Conservation (phyloP, 92 coral and sea anemone genomes). For the Micromussa lordhowensis region DNA sequence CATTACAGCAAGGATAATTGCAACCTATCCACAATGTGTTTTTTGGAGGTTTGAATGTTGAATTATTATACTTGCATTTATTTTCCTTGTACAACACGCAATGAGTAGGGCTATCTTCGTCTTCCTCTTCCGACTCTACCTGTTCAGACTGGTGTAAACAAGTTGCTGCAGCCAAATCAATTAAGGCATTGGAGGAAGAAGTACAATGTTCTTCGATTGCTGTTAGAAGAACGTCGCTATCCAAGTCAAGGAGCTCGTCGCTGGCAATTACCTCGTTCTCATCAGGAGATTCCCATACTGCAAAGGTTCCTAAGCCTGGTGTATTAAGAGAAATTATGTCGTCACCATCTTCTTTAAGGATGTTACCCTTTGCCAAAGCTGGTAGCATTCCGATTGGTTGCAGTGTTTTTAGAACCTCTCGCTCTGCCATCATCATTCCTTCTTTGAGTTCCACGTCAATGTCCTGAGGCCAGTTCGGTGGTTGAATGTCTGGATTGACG, state of each 20-base stretch:
- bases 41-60: constrained; percentile 48
- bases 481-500: not conserved
- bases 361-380: constrained; percentile 31
- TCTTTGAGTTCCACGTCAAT: constrained; percentile 29
- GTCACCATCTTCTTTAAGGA: constrained; percentile 21
- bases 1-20: constrained; percentile 44
- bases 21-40: constrained; percentile 51
- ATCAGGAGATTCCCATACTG: constrained; percentile 44
- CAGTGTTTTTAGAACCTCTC: constrained; percentile 53
- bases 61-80: constrained; percentile 44
- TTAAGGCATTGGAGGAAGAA: not conserved
- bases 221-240: constrained; percentile 33
- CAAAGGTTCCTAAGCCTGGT: constrained; percentile 50
- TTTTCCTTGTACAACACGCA: constrained; percentile 45
- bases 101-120: constrained; percentile 45
- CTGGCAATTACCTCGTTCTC: constrained; percentile 51
- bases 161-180: constrained; percentile 26
- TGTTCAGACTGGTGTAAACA: constrained; percentile 11
- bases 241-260: constrained; percentile 50
- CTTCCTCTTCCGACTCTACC: not conserved
- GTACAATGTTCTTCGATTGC: constrained; percentile 22
- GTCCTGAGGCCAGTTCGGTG: constrained; percentile 26
- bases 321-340: constrained; percentile 33
- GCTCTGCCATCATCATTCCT: constrained; percentile 48
- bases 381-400: constrained; percentile 51